These are phyloP conservation scores for Nomada ruficornis DNA, from an alignment of 2,888 invertebrate genomes.

Conservation along the genomic window DNA sequence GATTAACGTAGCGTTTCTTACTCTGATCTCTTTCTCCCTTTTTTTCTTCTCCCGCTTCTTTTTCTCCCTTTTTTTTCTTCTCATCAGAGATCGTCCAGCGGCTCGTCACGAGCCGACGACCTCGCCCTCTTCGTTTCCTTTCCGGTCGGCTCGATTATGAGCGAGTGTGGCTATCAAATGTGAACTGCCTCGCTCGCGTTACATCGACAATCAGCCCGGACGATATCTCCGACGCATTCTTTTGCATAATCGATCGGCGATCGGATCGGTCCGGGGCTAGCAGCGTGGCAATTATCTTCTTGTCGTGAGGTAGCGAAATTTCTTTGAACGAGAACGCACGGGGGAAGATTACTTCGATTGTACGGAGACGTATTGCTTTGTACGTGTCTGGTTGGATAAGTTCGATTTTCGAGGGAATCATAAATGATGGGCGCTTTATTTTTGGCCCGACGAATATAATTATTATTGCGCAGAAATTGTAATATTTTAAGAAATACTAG, in stretches of 20 bases:
- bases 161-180: slow-evolving; percentile 65
- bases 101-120: slow-evolving; percentile 71
- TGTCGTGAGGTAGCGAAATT: slow-evolving; percentile 31
- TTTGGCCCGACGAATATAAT: not conserved
- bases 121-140: slow-evolving; percentile 62
- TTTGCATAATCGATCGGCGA: slow-evolving; percentile 17
- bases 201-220: slow-evolving; percentile 8
- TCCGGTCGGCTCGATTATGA: slow-evolving; percentile 68
- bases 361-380: not conserved
- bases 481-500: too few species aligned
- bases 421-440: not conserved
- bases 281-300: slow-evolving; percentile 27
- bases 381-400: not conserved
- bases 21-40: not conserved
- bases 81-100: slow-evolving; percentile 53
- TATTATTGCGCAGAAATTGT: not conserved
- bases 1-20: slow-evolving; percentile 68
- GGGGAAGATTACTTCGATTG: not conserved
- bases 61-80: not conserved
- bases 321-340: not conserved
- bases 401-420: not conserved
- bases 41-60: not conserved
- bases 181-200: slow-evolving; percentile 37
- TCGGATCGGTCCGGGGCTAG: slow-evolving; percentile 1
- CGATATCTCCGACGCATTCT: slow-evolving; percentile 1